Evolutionary conservation across 2,113 vertebrate species (phyloP).

Genomic region (Daphoenositta chrysoptera): DNA sequence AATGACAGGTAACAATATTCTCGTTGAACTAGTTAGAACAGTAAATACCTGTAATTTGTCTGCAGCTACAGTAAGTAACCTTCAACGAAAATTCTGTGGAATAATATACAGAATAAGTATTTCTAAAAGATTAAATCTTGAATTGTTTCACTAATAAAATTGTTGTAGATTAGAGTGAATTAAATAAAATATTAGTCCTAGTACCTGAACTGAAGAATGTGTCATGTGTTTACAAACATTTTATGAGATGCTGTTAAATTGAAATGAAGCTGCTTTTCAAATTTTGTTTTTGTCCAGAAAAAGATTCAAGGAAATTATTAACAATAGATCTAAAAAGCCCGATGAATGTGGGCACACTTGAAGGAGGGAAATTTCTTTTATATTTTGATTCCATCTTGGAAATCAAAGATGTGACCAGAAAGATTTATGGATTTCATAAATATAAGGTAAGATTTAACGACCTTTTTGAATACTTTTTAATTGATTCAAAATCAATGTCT

Average conservation of each 20-base stretch:
- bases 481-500: neutral
- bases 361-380: slow-evolving; percentile 80
- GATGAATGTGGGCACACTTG: slow-evolving; percentile 69
- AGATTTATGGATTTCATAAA: slow-evolving; percentile 80
- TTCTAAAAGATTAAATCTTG: neutral
- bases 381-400: slow-evolving; percentile 87
- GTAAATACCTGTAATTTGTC: neutral
- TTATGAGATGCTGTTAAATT: neutral
- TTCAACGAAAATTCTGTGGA: neutral
- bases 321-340: slow-evolving; percentile 75
- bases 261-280: neutral
- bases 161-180: neutral
- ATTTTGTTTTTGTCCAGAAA: slow-evolving; percentile 71
- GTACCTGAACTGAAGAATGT: neutral
- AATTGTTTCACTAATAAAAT: neutral
- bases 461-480: neutral
- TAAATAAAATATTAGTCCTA: neutral
- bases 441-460: slow-evolving; percentile 74
- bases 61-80: neutral
- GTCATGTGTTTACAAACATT: neutral
- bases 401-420: slow-evolving; percentile 72
- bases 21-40: neutral
- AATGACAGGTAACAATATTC: neutral
- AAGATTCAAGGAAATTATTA: slow-evolving; percentile 77
- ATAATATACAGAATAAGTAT: neutral